Conservation (phyloP, 2,113 vertebrate genomes). For the Solea senegalensis region DNA sequence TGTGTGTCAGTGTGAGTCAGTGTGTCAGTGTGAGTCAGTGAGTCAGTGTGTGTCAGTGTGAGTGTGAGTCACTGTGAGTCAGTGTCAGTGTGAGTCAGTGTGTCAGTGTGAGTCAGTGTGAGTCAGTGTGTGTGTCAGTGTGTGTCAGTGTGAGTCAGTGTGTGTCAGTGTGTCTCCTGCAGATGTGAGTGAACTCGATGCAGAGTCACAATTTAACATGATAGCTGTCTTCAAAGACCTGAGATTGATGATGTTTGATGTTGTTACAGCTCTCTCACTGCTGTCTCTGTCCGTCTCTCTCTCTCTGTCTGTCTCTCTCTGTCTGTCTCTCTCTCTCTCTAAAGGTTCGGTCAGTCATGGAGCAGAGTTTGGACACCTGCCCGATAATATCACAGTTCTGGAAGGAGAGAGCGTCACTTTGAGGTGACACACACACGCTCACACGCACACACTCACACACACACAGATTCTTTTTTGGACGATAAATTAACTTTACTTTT, state of each 20-base stretch:
- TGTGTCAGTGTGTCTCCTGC: slow-evolving; percentile 7
- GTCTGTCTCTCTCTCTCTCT: slow-evolving; percentile 15
- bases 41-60: too few species aligned
- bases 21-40: too few species aligned
- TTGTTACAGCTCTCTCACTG: slow-evolving; percentile 57
- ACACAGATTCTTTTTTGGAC: background rate
- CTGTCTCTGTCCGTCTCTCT: slow-evolving; percentile 11
- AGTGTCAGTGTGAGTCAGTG: too few species aligned
- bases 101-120: too few species aligned
- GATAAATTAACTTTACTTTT: too few species aligned
- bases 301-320: too few species aligned
- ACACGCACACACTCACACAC: slow-evolving; percentile 14
- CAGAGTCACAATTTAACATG: slow-evolving; percentile 35
- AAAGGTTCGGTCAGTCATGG: slow-evolving; percentile 49
- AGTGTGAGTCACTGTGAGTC: too few species aligned
- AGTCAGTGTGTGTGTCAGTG: too few species aligned
- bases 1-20: too few species aligned
- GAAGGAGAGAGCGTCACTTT: slow-evolving; percentile 82
- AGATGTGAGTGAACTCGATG: slow-evolving; percentile 49
- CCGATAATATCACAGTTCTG: slow-evolving; percentile 84
- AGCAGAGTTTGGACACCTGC: slow-evolving; percentile 80
- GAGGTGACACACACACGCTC: slow-evolving; percentile 64
- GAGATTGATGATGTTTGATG: slow-evolving; percentile 58
- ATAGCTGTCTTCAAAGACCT: slow-evolving; percentile 35
- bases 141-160: too few species aligned